Evolutionary conservation across 2,888 invertebrate genomes (phyloP), one percentile per base, ranked within the genome.

Genomic region (Hydropsyche betteni): DNA sequence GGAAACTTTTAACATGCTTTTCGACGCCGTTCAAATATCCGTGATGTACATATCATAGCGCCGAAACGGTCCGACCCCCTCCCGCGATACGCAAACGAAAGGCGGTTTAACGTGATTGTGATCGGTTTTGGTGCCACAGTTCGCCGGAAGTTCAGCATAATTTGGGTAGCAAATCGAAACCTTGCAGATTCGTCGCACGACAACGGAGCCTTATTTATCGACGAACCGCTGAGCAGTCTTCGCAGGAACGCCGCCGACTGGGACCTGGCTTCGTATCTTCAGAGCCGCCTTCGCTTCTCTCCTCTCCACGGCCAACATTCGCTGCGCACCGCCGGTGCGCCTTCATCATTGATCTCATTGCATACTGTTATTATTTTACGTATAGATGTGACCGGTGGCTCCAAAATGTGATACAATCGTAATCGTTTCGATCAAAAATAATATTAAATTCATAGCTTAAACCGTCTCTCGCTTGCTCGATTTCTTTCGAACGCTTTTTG

Each of bases 101-200:
- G 61, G 4, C 12, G 55, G 38, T 55, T 34, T 33, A 44, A 36
- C 38, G 72, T 72, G 55, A 69, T n/a, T 58, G 36, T n/a, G 75
- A 76, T 74, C 61, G 70, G 74, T 78, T 76, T 78, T 75, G 79
- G 79, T 75, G 77, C 72, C 77, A 72, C 74, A 16, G 64, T 64
- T 14, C 34, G 14, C 58, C 58, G 64, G 76, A 75, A 76, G 71
- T 78, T 79, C 69, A 53, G 72, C 74, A 76, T 79, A 74, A 79
- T 74, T 77, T 75, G 79, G 79, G 76, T 78, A 69, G 77, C 75
- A 53, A 76, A 79, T 75, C 75, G 76, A 77, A 77, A 79, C 79
- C 79, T 79, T 79, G 68, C 79, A 79, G 79, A 77, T 77, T 50
- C 71, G 34, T 61, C 73, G 53, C 36, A 36, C 55, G n/a, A 53